These are phyloP conservation scores for Coelopa pilipes DNA, from an alignment of 2,888 invertebrate species.

Conservation along the genomic window DNA sequence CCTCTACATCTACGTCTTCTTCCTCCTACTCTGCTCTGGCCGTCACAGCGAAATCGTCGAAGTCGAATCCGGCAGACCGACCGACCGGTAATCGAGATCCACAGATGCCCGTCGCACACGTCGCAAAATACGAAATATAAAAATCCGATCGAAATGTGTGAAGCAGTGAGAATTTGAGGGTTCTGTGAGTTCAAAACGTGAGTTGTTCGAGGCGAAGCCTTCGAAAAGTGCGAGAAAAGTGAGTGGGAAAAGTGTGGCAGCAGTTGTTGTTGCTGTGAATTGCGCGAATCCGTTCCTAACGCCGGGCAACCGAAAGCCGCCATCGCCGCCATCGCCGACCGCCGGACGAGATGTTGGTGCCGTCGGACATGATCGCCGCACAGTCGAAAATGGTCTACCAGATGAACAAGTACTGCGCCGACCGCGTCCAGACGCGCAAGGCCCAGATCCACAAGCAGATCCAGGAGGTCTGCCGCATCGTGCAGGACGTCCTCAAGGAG, in stretches of 20 bases:
- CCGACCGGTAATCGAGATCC: no score
- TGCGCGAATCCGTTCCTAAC: no score
- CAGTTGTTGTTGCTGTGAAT: neutral
- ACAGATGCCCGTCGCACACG: no score
- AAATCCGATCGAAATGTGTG: no score
- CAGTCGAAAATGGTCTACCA: conserved; percentile 96
- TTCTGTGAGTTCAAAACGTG: neutral
- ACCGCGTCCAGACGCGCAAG: conserved; percentile 88
- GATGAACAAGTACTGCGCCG: conserved; percentile 93
- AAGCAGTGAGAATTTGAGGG: neutral
- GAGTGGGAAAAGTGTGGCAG: neutral
- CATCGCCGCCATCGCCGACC: neutral
- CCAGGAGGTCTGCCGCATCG: conserved; percentile 90
- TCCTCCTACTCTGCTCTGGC: no score
- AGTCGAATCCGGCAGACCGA: no score
- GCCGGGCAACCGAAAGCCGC: no score
- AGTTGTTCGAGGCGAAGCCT: neutral
- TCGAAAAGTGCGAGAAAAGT: neutral
- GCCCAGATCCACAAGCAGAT: conserved; percentile 89
- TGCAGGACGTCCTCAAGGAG: conserved; percentile 94
- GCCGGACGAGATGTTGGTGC: conserved; percentile 79
- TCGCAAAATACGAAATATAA: neutral
- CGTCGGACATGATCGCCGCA: conserved; percentile 93
- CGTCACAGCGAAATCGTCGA: no score
- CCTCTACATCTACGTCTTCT: no score